Conservation (phyloP, 2,113 vertebrate genomes). For the Onychostoma macrolepis region DNA sequence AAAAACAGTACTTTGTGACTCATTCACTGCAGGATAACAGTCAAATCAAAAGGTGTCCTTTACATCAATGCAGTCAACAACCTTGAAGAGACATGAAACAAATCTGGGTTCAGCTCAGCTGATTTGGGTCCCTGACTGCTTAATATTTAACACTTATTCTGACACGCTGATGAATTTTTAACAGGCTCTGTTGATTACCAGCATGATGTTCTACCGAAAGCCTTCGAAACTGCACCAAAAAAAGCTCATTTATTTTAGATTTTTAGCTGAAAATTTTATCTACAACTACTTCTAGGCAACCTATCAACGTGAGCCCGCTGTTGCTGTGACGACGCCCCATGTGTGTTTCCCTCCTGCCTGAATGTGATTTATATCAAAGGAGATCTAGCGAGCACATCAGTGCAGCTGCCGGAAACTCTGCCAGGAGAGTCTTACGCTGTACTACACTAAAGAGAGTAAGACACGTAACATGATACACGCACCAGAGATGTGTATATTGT, state of each 20-base stretch:
- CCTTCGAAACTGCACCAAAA: neutral
- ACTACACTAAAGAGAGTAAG: neutral
- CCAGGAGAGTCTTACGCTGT: neutral
- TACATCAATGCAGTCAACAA: neutral
- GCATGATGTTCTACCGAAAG: neutral
- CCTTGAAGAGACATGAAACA: constrained; percentile 21
- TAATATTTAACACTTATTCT: constrained; percentile 36
- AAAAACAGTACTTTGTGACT: neutral
- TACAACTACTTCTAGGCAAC: constrained; percentile 22
- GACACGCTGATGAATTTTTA: constrained; percentile 11
- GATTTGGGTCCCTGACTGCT: neutral
- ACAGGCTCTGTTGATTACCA: constrained; percentile 24
- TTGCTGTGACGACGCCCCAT: constrained; percentile 39
- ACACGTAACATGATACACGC: neutral
- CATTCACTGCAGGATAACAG: neutral
- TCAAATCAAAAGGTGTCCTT: constrained; percentile 14
- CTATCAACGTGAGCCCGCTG: constrained; percentile 40
- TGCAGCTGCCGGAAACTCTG: constrained; percentile 15
- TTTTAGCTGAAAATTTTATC: constrained; percentile 4
- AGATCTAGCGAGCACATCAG: constrained; percentile 35
- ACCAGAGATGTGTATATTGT: neutral
- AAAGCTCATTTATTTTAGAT: constrained; percentile 25
- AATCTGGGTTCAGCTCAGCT: constrained; percentile 5
- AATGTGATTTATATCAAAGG: constrained; percentile 53
- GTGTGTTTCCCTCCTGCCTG: constrained; percentile 42